Percentiles rank a stretch among this genome's conserved stretches.
phyloP scores from a whole-genome alignment of 2,113 vertebrate species.

The Epinephelus fuscoguttatus region DNA sequence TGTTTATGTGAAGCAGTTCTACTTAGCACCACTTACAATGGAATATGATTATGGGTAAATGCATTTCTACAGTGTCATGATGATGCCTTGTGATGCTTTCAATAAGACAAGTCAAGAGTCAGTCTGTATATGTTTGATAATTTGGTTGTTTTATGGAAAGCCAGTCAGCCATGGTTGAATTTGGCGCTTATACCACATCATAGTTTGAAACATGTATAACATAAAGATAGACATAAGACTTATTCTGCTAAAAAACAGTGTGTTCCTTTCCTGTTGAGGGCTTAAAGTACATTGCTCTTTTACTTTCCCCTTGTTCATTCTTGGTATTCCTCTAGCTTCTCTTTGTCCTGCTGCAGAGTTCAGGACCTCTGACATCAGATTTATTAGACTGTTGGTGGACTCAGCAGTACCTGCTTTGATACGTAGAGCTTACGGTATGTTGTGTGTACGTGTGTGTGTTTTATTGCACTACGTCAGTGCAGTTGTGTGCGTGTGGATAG shows the following conservation, averaged over 20 bases:
- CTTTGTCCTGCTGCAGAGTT: slow-evolving; percentile 54
- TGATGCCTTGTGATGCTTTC: neutral
- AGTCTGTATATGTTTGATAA: neutral
- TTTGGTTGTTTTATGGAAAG: neutral
- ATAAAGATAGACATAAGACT: neutral
- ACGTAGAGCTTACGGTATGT: slow-evolving; percentile 23
- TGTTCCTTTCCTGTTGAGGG: neutral
- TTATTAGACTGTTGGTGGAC: slow-evolving; percentile 63
- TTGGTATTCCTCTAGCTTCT: slow-evolving; percentile 24
- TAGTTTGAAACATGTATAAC: neutral
- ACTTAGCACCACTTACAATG: slow-evolving; percentile 11
- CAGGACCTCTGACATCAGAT: slow-evolving; percentile 65
- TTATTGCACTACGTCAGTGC: slow-evolving; percentile 17
- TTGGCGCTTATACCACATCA: too few species aligned
- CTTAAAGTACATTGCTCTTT: neutral
- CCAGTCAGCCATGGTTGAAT: neutral
- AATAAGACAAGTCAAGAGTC: neutral
- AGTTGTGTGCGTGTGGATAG: neutral
- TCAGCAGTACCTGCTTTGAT: slow-evolving; percentile 60
- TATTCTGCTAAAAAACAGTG: neutral
- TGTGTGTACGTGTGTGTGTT: slow-evolving; percentile 12
- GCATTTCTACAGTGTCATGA: neutral
- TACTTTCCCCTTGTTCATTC: slow-evolving; percentile 5
- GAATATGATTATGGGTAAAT: neutral
- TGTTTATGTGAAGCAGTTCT: slow-evolving; percentile 10